phyloP scores from a whole-genome alignment of 1,140 invertebrate species.

The Drosophila nasuta region DNA sequence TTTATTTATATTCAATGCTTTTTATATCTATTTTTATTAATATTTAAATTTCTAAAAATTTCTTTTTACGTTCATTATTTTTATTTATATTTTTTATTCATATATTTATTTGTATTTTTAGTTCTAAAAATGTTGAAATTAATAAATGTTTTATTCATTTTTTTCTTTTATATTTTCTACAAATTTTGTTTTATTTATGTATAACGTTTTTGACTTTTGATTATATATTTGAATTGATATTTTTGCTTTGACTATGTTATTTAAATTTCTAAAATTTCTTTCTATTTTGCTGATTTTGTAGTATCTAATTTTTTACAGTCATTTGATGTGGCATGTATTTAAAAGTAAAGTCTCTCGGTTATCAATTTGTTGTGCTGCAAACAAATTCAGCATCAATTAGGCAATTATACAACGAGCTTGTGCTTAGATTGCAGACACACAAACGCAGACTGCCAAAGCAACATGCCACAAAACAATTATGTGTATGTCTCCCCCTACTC shows the following conservation, averaged over 20 bases:
- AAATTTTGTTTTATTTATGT: too few relatives aligned
- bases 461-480: conserved; percentile 26
- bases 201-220: too few relatives aligned
- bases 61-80: background rate
- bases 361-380: conserved; percentile 5
- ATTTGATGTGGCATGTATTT: background rate
- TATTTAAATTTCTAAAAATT: background rate
- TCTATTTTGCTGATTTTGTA: background rate
- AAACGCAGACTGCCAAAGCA: conserved; percentile 1
- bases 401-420: conserved; percentile 2
- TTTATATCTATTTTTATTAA: background rate
- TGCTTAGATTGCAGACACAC: conserved; percentile 9
- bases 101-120: too few relatives aligned
- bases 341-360: background rate
- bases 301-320: background rate
- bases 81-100: too few relatives aligned
- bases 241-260: background rate
- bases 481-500: background rate
- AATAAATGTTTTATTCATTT: too few relatives aligned
- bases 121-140: too few relatives aligned
- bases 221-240: too few relatives aligned
- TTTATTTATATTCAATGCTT: too few relatives aligned
- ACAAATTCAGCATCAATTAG: conserved; percentile 8
- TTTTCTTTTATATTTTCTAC: too few relatives aligned
- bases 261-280: background rate